Evolutionary conservation across 2,797 vertebrate genomes (phyloP).

Genomic region (Pristis pectinata): DNA sequence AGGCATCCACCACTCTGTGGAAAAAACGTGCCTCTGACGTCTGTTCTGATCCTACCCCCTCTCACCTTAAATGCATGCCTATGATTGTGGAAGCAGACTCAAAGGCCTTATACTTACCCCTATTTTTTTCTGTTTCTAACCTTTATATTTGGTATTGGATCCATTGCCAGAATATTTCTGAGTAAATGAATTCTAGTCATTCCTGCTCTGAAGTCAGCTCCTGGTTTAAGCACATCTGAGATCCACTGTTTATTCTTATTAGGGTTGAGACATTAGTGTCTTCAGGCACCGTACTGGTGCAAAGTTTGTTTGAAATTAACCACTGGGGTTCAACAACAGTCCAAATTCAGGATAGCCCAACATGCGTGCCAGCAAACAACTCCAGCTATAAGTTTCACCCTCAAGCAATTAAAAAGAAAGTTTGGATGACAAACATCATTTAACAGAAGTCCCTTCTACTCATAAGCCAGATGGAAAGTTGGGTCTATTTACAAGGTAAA

Average conservation of each 20-base stretch:
- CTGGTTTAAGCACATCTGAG: neutral
- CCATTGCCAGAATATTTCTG: neutral
- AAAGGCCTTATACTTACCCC: too few species aligned
- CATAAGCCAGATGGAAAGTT: neutral
- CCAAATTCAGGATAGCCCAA: neutral
- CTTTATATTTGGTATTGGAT: neutral
- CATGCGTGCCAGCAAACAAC: neutral
- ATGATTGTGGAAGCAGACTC: too few species aligned
- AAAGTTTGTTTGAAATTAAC: neutral
- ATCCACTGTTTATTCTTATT: neutral
- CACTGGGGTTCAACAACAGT: neutral
- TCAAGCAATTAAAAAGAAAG: neutral
- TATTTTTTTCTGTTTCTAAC: neutral
- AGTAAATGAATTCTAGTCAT: neutral
- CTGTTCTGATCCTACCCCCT: too few species aligned
- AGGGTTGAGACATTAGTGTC: neutral
- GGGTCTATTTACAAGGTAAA: neutral
- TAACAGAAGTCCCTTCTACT: neutral
- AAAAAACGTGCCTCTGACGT: too few species aligned
- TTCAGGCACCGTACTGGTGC: neutral
- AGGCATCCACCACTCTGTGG: too few species aligned
- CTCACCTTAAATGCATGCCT: too few species aligned
- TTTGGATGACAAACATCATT: neutral
- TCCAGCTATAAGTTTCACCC: neutral
- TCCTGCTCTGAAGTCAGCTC: neutral